Base-by-base conservation (phyloP, 1,140 invertebrate genomes). In the Drosophila lacteicornis region DNA sequence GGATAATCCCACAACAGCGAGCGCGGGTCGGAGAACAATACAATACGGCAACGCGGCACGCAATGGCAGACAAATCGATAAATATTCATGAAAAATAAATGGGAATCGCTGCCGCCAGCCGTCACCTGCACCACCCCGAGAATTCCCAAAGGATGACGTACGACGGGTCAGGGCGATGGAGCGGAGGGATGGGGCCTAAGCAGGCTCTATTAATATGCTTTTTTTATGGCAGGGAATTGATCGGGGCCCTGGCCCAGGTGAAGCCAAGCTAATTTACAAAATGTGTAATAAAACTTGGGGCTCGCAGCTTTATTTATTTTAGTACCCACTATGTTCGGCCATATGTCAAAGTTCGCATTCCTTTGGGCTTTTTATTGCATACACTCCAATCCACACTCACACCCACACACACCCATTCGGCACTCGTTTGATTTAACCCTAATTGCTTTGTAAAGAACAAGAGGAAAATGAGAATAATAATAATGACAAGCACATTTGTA, bases 71-170 rank as follows among this genome's bases (percentile, higher is more conserved):
- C 75, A 74, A 85, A 88, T 88, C 85, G 85, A 88, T 88, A 88
- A 85, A 81, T 90, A 90, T 90, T 85, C 75, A 88, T 90, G 79
- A 84, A 90, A 90, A 68, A 88, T 88, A 79, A 75, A 84, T 83
- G 73, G 42, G 22, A 77, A 77, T 51, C 53, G 63, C 57, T 68
- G 66, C 53, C 78, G 75, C 53, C 66, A 51, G 17, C 42, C 43
- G 49, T 33, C 59, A 33, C 57, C 25, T 27, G 17, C 30, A 27
- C 45, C 46, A 40, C 11, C 15, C 58, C 47, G 19, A 57, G 19
- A 77, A 80, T 75, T 75, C 84, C 84, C 80, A 63, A 75, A 87
- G 77, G 84, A 88, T 88, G 84, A 88, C 68, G 66, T 69, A 76
- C 68, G 60, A 63, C 56, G 67, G 70, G 70, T 74, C 70, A 60